Percentiles rank a stretch among this genome's conserved stretches.
These are phyloP conservation scores for Aradus depressus DNA, from an alignment of 2,888 invertebrate genomes.

Conservation along the genomic window DNA sequence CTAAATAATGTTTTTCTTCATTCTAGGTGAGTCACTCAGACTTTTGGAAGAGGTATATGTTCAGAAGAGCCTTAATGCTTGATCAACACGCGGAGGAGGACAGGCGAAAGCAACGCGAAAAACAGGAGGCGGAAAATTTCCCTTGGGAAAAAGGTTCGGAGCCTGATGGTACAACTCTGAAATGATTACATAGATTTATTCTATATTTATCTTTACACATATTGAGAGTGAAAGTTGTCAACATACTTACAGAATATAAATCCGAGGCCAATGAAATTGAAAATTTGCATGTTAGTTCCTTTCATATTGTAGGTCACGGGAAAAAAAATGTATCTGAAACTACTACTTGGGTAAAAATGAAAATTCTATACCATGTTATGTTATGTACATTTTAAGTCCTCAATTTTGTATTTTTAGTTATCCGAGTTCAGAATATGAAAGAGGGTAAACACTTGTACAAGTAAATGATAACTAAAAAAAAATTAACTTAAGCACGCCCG, in stretches of 20 bases:
- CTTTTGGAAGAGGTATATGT: slow-evolving; percentile 76
- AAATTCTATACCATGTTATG: no score
- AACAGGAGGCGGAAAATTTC: slow-evolving; percentile 38
- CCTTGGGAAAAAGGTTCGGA: slow-evolving; percentile 41
- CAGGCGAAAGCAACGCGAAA: slow-evolving; percentile 38
- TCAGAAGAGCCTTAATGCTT: slow-evolving; percentile 65
- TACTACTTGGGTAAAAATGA: no score
- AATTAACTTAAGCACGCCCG: no score
- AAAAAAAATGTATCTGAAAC: no score
- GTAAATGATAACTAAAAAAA: no score
- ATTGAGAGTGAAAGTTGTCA: not conserved
- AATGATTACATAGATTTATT: slow-evolving; percentile 3
- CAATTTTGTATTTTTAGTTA: no score
- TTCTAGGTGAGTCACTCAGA: slow-evolving; percentile 53
- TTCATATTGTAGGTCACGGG: no score
- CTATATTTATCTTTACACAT: not conserved
- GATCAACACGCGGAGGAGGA: slow-evolving; percentile 59
- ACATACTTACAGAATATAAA: not conserved
- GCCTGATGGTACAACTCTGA: slow-evolving; percentile 33
- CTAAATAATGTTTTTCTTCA: slow-evolving; percentile 1
- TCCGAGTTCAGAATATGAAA: no score
- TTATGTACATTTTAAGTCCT: no score
- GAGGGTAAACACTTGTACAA: no score
- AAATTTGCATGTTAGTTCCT: no score
- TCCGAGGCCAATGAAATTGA: slow-evolving; percentile 1